Conservation (phyloP, 2,888 invertebrate species). For the Zele albiditarsus region DNA sequence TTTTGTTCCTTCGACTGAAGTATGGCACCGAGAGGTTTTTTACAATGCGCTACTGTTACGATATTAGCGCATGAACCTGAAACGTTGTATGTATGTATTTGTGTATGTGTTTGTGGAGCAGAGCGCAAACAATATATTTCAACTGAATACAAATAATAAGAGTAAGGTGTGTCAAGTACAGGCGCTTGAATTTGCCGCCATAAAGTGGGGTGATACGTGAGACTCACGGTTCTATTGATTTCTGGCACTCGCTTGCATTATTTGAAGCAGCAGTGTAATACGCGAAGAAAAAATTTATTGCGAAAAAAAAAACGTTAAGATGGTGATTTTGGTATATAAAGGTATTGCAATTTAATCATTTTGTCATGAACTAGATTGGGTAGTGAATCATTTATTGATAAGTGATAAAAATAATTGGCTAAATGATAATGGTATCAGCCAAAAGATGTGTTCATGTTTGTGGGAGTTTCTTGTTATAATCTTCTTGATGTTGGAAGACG, state of each 20-base stretch:
- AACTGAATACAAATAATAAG: background rate
- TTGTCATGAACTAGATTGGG: background rate
- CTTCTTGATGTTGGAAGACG: background rate
- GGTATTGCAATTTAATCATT: constrained; percentile 51
- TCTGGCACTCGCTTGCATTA: constrained; percentile 43
- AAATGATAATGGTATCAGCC: background rate
- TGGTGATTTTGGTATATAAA: constrained; percentile 65
- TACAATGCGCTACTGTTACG: background rate
- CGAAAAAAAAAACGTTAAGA: constrained; percentile 47
- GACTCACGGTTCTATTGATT: constrained; percentile 53
- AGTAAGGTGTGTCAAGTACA: constrained; percentile 34
- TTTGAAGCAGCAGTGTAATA: constrained; percentile 56
- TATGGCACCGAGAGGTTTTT: too few relatives aligned
- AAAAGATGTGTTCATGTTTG: too few relatives aligned
- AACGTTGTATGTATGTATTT: background rate
- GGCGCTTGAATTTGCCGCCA: constrained; percentile 54
- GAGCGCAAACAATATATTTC: background rate
- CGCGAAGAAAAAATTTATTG: constrained; percentile 49
- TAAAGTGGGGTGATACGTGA: constrained; percentile 53
- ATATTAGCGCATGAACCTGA: background rate
- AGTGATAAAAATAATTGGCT: constrained; percentile 8
- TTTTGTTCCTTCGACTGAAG: background rate
- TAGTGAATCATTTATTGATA: background rate
- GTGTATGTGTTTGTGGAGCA: background rate
- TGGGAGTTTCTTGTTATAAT: background rate